Conservation (phyloP, 2,888 invertebrate species). For the Drosophila kambysellisi region DNA sequence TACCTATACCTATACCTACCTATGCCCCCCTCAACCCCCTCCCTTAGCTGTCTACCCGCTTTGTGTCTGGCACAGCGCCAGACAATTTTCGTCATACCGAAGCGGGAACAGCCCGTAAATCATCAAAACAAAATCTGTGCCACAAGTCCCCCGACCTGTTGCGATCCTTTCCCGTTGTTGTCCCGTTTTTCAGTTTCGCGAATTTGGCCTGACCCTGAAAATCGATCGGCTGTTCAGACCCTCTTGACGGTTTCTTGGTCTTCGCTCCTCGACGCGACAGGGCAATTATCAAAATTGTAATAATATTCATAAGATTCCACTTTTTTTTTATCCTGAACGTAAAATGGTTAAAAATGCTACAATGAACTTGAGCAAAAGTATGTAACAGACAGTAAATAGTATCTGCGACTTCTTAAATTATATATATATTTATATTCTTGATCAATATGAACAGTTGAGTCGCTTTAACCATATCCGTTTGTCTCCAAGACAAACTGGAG, state of each 20-base stretch:
- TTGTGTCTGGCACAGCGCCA: conserved; percentile 44
- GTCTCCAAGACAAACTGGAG: neutral
- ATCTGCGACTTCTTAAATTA: neutral
- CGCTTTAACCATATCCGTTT: neutral
- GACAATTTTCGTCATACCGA: conserved; percentile 59
- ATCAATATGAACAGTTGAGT: neutral
- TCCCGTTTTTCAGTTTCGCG: conserved; percentile 43
- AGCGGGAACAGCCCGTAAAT: conserved; percentile 64
- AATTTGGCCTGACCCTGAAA: conserved; percentile 56
- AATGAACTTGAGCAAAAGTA: neutral
- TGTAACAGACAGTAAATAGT: neutral
- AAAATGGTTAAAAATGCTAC: neutral
- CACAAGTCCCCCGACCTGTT: conserved; percentile 25
- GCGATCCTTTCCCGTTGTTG: conserved; percentile 39
- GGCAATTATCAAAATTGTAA: conserved; percentile 84
- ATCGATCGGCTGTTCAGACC: conserved; percentile 31
- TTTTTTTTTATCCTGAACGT: conserved; percentile 1
- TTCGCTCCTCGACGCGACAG: conserved; percentile 45
- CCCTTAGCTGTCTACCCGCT: neutral
- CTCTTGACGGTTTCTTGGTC: conserved; percentile 26
- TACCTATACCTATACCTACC: conserved; percentile 2
- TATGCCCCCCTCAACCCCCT: neutral
- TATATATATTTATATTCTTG: neutral
- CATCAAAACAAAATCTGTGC: conserved; percentile 51
- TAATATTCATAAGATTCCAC: conserved; percentile 60